A percentile compares a stretch with the other conserved stretches of the same genome.
Conservation (phyloP, 35 echinoderm and acorn worm genomes). For the Holothuria glaberrima region DNA sequence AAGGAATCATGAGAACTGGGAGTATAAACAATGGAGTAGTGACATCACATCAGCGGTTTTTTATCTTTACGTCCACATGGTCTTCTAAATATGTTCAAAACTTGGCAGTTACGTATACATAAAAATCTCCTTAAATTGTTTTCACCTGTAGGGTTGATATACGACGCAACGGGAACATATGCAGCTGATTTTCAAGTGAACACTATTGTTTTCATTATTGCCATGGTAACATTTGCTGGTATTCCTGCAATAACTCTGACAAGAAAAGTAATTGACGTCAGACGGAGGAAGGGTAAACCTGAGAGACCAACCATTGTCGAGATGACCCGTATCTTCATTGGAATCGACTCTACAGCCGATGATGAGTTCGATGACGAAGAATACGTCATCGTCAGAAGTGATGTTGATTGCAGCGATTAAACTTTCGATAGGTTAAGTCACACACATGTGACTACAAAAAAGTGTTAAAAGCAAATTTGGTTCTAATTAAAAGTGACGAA, state of each 20-base stretch:
- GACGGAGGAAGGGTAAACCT: constrained; percentile 28
- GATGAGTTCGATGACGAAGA: constrained; percentile 17
- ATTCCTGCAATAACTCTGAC: constrained; percentile 66
- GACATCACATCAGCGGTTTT: no score
- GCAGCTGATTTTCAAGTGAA: constrained; percentile 87
- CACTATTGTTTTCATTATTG: constrained; percentile 68
- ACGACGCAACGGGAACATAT: constrained; percentile 82
- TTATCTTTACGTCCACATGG: no score
- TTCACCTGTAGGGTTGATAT: constrained; percentile 70
- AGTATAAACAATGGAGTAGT: no score
- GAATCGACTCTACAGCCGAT: constrained; percentile 16
- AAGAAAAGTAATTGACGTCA: constrained; percentile 46
- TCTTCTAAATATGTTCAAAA: no score
- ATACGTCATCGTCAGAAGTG: constrained; percentile 7
- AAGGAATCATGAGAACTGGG: no score
- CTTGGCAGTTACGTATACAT: neutral
- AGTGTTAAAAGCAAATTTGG: no score
- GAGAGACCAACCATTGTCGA: constrained; percentile 72
- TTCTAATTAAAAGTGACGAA: no score
- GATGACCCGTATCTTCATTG: constrained; percentile 73
- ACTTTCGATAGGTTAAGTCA: no score
- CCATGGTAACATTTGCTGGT: constrained; percentile 77
- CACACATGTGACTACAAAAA: no score
- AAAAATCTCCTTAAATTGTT: neutral
- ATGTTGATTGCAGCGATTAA: neutral